Evolutionary conservation across 2,797 vertebrate species (phyloP), one percentile per base, ranked within the genome.

Genomic region (Thaleichthys pacificus): DNA sequence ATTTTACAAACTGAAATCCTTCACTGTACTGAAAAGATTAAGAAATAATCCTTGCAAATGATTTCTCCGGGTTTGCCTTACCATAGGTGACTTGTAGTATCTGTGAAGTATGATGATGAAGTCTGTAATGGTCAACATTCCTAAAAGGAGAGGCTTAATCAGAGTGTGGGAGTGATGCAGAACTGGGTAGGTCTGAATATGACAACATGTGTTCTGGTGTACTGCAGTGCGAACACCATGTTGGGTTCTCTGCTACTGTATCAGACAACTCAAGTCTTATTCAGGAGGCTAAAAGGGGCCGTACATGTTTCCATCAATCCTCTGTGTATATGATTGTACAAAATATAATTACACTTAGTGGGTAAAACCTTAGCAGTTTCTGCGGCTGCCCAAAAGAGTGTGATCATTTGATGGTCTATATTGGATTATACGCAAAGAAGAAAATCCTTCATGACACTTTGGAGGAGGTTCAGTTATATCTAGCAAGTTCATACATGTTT

Each of bases 81-180:
- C 98, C 96, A 99, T 93, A 5, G 98, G 98, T 58, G 98, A 99
- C 83, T 97, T 99, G 89, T 99, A 99, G 93, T 98, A 99, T 97
- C 98, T 94, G 93, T 99, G 97, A 66, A 99, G 94, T 90, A 99
- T 99, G 90, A 97, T 98, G 93, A 99, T 99, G 95, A 99, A 99
- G 92, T 99, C 98, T 91, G 97, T 99, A 93, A 99, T 98, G 83
- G 98, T 99, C 94, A 99, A 93, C 98, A 99, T 99, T 90, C 98
- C 98, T 99, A 89, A 42, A 66, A 76, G 61, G 61, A 81, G 80
- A 70, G 17, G 12, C 22, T 17, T 26, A 24, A 21, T 47, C 64
- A 58, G 54, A 15, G 49, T 51, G 49, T 15, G 14, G 49, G 49
- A 51, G 12, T 19, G 17, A 51, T 4, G 49, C 12, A 51, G 14